A percentile compares a stretch with the other conserved stretches of the same genome.
Evolutionary conservation across 2,797 vertebrate genomes (phyloP).

Genomic region (Enteromius unitaeniatus): DNA sequence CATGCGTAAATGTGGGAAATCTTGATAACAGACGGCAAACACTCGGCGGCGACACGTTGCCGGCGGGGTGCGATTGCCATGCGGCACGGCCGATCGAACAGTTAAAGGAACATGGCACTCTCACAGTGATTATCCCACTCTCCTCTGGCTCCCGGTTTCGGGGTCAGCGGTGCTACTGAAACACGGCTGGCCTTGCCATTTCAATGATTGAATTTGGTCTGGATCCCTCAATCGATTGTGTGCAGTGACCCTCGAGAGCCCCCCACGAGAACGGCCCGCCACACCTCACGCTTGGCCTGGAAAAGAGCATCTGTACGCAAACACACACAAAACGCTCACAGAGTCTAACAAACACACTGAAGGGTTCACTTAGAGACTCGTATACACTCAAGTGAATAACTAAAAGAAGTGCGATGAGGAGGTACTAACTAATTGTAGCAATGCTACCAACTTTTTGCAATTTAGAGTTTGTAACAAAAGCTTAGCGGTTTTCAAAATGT

Average conservation of each 20-base stretch:
- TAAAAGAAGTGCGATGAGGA: background rate
- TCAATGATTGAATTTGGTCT: conserved; percentile 81
- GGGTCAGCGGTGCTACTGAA: conserved; percentile 72
- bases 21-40: conserved; percentile 48
- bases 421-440: background rate
- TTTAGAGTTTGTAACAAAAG: background rate
- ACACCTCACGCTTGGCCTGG: conserved; percentile 60
- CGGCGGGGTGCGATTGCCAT: conserved; percentile 31
- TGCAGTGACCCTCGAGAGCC: conserved; percentile 76
- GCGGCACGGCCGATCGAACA: conserved; percentile 61
- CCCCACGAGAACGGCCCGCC: conserved; percentile 65
- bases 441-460: background rate
- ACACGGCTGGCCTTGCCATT: conserved; percentile 73
- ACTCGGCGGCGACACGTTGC: conserved; percentile 12
- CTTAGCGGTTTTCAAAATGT: background rate
- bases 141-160: conserved; percentile 68
- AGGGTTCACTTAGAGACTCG: background rate
- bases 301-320: conserved; percentile 45
- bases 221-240: conserved; percentile 77
- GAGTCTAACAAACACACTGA: background rate
- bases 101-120: conserved; percentile 59
- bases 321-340: conserved; percentile 22
- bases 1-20: conserved; percentile 40
- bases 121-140: conserved; percentile 74
- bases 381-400: background rate